Evolutionary conservation across 2,113 vertebrate species (phyloP).

Genomic region (Myrmecobius fasciatus): DNA sequence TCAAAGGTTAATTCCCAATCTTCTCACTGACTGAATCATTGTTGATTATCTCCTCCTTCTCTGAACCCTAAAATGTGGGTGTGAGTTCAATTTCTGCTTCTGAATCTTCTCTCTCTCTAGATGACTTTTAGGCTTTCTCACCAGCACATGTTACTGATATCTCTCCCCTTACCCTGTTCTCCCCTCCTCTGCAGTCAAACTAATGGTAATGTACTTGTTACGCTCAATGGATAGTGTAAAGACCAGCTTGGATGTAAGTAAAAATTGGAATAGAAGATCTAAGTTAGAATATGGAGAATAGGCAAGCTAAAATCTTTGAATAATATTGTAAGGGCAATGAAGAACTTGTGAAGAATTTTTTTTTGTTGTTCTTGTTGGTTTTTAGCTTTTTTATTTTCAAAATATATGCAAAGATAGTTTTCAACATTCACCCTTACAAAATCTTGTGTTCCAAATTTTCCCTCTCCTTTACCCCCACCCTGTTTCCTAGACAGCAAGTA

Average conservation of each 20-base stretch:
- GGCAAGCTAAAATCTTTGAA: not conserved
- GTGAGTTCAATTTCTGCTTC: not conserved
- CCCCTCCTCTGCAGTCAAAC: not conserved
- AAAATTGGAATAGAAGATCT: not conserved
- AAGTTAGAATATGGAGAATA: not conserved
- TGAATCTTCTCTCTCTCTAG: not conserved
- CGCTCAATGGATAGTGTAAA: not conserved
- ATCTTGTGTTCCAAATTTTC: no score
- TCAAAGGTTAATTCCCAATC: constrained; percentile 22
- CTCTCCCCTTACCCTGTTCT: not conserved
- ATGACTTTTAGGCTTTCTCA: not conserved
- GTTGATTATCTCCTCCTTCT: not conserved
- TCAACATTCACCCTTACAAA: no score
- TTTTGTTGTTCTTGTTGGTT: no score
- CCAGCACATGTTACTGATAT: not conserved
- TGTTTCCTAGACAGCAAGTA: no score
- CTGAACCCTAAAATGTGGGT: not conserved
- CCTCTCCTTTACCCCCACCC: no score
- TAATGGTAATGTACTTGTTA: not conserved
- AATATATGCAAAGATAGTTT: no score
- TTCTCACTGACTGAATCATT: not conserved
- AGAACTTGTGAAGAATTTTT: not conserved
- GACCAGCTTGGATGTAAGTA: not conserved
- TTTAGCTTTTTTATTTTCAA: no score
- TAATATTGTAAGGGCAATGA: not conserved